A percentile compares a stretch with the other conserved stretches of the same genome.
Evolutionary conservation across 2,888 invertebrate species (phyloP).

Genomic region (Serrognathus titanus): DNA sequence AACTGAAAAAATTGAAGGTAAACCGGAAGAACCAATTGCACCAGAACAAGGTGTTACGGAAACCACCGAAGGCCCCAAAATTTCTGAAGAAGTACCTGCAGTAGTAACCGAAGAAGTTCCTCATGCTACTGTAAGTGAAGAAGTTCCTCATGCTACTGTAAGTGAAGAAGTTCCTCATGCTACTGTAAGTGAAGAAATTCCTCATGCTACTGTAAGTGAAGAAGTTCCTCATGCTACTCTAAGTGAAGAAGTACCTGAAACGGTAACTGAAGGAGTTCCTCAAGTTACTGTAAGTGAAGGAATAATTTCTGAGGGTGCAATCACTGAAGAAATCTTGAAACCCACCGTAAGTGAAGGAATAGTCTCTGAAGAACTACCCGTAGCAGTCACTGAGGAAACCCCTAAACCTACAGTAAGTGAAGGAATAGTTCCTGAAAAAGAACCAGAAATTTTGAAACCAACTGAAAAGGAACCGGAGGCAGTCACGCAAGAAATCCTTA

Average conservation of each 20-base stretch:
- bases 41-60: neutral
- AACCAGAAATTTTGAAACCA: neutral
- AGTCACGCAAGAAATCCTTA: no score
- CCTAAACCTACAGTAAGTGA: conserved; percentile 3
- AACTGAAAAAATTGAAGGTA: neutral
- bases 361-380: conserved; percentile 14
- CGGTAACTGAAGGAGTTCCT: neutral
- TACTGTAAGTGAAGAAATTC: conserved; percentile 4
- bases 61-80: neutral
- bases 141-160: neutral
- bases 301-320: neutral
- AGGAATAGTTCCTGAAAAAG: neutral
- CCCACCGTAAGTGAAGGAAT: neutral
- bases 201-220: neutral
- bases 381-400: neutral
- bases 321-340: conserved; percentile 3
- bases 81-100: neutral
- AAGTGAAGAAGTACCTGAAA: neutral
- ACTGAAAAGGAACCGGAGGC: conserved; percentile 3
- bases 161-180: neutral
- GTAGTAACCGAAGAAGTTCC: neutral
- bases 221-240: neutral
- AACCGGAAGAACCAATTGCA: conserved; percentile 5
- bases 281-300: neutral
- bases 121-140: neutral